These are phyloP conservation scores for Percina caprodes DNA, from an alignment of 2,113 vertebrate species.

Conservation along the genomic window DNA sequence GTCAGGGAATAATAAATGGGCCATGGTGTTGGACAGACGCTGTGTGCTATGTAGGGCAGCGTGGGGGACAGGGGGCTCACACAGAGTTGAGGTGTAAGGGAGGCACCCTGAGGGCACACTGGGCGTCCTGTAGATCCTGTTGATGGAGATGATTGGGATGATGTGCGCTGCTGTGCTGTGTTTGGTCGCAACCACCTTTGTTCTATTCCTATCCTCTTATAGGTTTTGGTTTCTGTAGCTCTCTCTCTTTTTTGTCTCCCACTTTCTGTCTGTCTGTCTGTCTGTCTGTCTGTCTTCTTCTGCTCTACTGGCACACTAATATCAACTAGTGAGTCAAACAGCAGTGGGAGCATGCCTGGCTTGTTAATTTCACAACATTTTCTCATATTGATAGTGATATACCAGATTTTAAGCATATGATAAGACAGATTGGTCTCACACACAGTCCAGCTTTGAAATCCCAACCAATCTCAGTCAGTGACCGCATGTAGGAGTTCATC, in stretches of 20 bases:
- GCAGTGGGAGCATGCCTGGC: constrained; percentile 31
- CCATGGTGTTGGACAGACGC: constrained; percentile 69
- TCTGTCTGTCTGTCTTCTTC: constrained; percentile 14
- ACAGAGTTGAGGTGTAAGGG: constrained; percentile 42
- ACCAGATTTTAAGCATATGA: constrained; percentile 20
- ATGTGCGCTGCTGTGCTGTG: constrained; percentile 15
- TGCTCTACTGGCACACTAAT: constrained; percentile 40
- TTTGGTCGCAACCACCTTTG: constrained; percentile 16
- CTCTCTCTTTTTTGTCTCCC: neutral
- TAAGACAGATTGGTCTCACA: neutral
- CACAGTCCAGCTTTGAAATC: neutral
- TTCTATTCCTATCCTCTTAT: neutral
- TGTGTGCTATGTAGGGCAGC: constrained; percentile 71
- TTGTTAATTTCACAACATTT: constrained; percentile 17
- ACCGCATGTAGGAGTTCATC: neutral
- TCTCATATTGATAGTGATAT: neutral
- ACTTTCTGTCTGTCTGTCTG: constrained; percentile 6
- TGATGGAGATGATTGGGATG: constrained; percentile 21
- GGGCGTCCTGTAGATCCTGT: constrained; percentile 30
- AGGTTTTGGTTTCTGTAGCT: neutral
- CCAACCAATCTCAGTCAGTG: neutral
- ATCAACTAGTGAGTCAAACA: constrained; percentile 40
- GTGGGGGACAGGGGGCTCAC: constrained; percentile 41
- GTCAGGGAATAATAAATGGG: constrained; percentile 65
- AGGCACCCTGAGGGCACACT: constrained; percentile 16